Conservation (phyloP, 2,888 invertebrate genomes). For the Tetranychus truncatus region DNA sequence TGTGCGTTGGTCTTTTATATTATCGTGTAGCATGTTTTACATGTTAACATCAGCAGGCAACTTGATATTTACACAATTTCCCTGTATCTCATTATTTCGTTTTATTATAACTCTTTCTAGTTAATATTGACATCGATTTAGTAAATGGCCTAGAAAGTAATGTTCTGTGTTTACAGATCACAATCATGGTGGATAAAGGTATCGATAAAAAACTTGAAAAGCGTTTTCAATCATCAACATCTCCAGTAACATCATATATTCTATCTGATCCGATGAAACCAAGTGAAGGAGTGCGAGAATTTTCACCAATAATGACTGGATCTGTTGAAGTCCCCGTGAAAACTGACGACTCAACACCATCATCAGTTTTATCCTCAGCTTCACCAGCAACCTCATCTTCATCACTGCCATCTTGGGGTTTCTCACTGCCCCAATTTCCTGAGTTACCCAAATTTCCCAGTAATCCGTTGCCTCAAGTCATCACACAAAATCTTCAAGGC, state of each 20-base stretch:
- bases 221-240: background rate
- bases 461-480: constrained; percentile 10
- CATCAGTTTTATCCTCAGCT: background rate
- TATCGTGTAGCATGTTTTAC: too few species aligned
- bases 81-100: too few species aligned
- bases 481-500: constrained; percentile 10
- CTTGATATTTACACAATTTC: too few species aligned
- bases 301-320: background rate
- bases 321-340: background rate
- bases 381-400: constrained; percentile 4
- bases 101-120: too few species aligned
- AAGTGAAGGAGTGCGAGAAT: background rate
- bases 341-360: background rate
- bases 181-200: background rate
- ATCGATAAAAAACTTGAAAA: background rate
- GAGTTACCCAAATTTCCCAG: background rate
- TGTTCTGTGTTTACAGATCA: too few species aligned
- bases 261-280: background rate
- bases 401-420: constrained; percentile 5
- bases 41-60: too few species aligned
- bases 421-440: background rate
- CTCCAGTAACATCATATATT: background rate
- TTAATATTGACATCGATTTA: too few species aligned
- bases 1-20: too few species aligned
- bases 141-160: too few species aligned